phyloP scores from a whole-genome alignment of 2,888 invertebrate genomes.

The Erpobdella octoculata region DNA sequence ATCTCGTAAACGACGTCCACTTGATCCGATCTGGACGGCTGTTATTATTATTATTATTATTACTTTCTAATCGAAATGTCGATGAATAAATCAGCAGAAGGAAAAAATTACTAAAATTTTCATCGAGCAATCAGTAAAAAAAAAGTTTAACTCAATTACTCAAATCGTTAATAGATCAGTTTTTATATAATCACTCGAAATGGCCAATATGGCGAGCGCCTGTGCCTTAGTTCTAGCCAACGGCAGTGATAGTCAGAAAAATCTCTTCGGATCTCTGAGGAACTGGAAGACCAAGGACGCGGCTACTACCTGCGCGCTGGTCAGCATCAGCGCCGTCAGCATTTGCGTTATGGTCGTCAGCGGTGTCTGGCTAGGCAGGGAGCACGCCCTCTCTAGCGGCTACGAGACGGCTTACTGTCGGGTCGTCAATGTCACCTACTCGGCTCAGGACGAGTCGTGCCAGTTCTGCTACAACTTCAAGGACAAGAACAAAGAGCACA shows the following conservation, averaged over 20 bases:
- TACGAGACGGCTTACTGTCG: constrained; percentile 35
- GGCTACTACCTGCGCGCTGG: constrained; percentile 38
- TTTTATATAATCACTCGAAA: too few species aligned
- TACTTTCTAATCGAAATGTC: neutral
- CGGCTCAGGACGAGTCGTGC: constrained; percentile 30
- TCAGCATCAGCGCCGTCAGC: constrained; percentile 37
- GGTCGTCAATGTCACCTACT: constrained; percentile 32
- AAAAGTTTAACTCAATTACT: neutral
- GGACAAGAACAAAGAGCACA: constrained; percentile 23
- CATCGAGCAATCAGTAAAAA: neutral
- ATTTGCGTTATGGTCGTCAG: constrained; percentile 38
- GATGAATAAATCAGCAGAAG: neutral
- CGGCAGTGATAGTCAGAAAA: constrained; percentile 20
- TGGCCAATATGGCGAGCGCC: constrained; percentile 33
- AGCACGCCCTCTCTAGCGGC: constrained; percentile 36
- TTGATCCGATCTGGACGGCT: too few species aligned
- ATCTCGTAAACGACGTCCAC: too few species aligned
- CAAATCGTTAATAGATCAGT: neutral
- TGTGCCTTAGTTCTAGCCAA: constrained; percentile 29
- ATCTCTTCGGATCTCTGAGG: constrained; percentile 22
- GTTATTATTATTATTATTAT: too few species aligned
- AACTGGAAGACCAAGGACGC: constrained; percentile 28
- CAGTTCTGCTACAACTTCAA: constrained; percentile 33
- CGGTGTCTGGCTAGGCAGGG: constrained; percentile 39
- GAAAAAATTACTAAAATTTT: neutral